Percentiles rank a stretch among this genome's conserved stretches.
phyloP scores from a whole-genome alignment of 1,140 invertebrate genomes.

The Scaptodrosophila lebanonensis region DNA sequence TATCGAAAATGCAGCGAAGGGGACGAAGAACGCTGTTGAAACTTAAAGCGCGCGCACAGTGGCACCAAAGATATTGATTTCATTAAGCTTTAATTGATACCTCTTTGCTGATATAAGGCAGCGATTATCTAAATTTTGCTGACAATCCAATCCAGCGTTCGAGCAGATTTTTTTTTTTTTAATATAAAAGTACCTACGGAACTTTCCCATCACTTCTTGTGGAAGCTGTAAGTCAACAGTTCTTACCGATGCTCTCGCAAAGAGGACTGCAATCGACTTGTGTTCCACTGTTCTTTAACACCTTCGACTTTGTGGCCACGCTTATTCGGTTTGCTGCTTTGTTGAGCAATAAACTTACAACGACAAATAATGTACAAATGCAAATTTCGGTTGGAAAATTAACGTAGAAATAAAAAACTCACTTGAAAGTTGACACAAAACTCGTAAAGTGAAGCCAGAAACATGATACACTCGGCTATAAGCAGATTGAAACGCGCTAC shows the following conservation, averaged over 20 bases:
- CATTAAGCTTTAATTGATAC: no score
- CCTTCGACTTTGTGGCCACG: slow-evolving; percentile 18
- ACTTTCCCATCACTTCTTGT: no score
- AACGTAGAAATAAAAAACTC: neutral
- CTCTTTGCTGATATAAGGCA: no score
- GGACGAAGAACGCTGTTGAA: slow-evolving; percentile 3
- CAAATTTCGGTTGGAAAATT: slow-evolving; percentile 41
- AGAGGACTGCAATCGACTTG: no score
- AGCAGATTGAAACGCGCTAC: no score
- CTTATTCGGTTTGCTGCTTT: slow-evolving; percentile 61
- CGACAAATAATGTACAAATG: slow-evolving; percentile 54
- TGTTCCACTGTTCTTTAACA: slow-evolving; percentile 13
- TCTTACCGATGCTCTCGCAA: no score
- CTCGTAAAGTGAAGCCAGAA: neutral
- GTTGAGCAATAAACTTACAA: slow-evolving; percentile 60
- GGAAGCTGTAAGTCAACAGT: no score
- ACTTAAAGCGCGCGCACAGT: no score
- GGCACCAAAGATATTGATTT: neutral
- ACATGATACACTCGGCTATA: neutral
- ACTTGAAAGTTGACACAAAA: slow-evolving; percentile 17
- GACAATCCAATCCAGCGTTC: no score
- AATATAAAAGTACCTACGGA: no score
- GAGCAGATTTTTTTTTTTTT: no score
- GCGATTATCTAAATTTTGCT: no score
- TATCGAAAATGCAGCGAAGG: slow-evolving; percentile 46